Percentiles rank a stretch among this genome's conserved stretches.
These are phyloP conservation scores for Cuculus canorus DNA, from an alignment of 2,797 vertebrate genomes.

Conservation along the genomic window DNA sequence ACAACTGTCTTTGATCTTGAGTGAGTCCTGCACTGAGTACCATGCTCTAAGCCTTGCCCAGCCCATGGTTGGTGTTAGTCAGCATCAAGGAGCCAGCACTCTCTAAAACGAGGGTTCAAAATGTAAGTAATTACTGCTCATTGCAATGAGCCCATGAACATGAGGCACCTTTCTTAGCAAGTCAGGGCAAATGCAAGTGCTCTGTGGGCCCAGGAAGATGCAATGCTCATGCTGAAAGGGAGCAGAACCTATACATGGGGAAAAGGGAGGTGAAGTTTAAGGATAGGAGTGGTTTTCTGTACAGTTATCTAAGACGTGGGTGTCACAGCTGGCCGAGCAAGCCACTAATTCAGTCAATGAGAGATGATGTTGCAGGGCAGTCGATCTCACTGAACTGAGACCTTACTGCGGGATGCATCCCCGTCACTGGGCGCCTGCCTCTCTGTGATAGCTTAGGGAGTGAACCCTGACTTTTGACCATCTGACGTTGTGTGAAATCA, in stretches of 20 bases:
- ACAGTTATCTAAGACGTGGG: background rate
- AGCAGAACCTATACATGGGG: background rate
- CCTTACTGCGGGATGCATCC: too few species aligned
- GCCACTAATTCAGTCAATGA: background rate
- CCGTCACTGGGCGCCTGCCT: accelerated
- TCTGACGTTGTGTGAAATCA: background rate
- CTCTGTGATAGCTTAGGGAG: background rate
- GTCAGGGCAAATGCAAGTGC: background rate
- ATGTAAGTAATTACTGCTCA: background rate
- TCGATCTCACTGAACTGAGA: background rate
- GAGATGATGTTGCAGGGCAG: background rate
- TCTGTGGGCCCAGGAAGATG: background rate
- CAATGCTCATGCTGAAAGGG: background rate
- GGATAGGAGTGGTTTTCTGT: background rate
- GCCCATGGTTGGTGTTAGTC: background rate
- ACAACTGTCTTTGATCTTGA: background rate
- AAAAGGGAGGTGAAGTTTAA: background rate
- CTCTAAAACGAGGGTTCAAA: background rate
- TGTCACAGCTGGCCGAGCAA: background rate
- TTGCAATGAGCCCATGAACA: background rate
- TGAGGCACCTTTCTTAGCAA: background rate
- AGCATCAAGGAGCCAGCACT: background rate
- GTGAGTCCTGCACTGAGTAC: background rate
- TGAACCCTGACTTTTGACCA: background rate
- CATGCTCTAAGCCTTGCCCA: background rate